Evolutionary conservation across 2,113 vertebrate genomes (phyloP).

Genomic region (Pipra filicauda): DNA sequence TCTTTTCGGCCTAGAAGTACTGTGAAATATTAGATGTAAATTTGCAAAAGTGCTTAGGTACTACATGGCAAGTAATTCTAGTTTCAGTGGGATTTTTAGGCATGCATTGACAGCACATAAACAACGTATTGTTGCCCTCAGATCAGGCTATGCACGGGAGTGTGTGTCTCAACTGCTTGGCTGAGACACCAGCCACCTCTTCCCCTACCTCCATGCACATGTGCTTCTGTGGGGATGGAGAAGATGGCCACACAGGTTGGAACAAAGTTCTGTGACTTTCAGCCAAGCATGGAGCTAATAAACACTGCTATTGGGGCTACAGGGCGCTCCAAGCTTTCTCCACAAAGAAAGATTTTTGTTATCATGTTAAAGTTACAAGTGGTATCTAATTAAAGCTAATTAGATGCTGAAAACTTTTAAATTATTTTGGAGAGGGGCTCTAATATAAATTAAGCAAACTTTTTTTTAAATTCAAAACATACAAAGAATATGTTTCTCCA

Average conservation of each 20-base stretch:
- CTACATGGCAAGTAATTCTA: neutral
- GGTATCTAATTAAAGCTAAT: neutral
- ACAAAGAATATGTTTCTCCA: neutral
- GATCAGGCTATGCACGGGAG: neutral
- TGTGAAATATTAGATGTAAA: neutral
- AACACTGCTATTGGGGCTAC: rapidly evolving
- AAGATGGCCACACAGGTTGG: neutral
- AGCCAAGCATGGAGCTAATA: neutral
- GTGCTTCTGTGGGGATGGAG: neutral
- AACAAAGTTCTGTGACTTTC: neutral
- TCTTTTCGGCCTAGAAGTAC: neutral
- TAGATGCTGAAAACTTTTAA: neutral
- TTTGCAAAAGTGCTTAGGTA: neutral
- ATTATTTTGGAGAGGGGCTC: neutral
- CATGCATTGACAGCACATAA: neutral
- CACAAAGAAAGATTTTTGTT: neutral
- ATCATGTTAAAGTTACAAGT: neutral
- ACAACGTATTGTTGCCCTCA: neutral
- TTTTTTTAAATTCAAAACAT: neutral
- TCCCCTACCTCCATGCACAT: neutral
- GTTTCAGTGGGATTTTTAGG: neutral
- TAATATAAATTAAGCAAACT: constrained; percentile 2
- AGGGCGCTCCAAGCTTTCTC: neutral
- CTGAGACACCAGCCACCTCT: neutral
- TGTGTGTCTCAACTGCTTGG: neutral